Percentiles rank a stretch among this genome's conserved stretches.
These are phyloP conservation scores for Dusona sp. DNA, from an alignment of 2,888 invertebrate genomes.

Conservation along the genomic window DNA sequence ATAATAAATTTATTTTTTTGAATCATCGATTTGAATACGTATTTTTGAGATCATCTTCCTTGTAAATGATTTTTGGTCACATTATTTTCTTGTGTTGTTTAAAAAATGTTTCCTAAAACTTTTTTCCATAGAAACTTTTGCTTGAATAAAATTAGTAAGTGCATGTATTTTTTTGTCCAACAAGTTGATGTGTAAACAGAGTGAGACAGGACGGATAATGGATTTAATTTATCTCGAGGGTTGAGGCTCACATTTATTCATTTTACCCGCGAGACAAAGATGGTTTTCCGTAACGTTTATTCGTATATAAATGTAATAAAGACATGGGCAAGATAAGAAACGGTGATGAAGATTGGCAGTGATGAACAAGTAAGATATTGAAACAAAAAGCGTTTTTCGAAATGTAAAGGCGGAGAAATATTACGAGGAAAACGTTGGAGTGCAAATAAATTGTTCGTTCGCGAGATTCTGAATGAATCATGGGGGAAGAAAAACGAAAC, in stretches of 20 bases:
- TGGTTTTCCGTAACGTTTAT: neutral
- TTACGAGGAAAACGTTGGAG: constrained; percentile 14
- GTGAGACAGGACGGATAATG: constrained; percentile 9
- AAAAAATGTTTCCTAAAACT: neutral
- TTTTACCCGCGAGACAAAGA: neutral
- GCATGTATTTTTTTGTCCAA: neutral
- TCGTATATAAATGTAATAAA: constrained; percentile 21
- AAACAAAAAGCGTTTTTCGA: neutral
- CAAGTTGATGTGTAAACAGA: neutral
- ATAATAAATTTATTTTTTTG: no score
- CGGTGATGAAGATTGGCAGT: constrained; percentile 36
- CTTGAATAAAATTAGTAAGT: neutral
- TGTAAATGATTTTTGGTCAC: neutral
- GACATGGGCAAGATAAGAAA: constrained; percentile 5
- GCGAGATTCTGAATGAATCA: neutral
- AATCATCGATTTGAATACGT: no score
- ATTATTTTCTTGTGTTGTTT: neutral
- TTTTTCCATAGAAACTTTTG: neutral
- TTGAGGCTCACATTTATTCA: constrained; percentile 1
- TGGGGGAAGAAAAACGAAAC: neutral
- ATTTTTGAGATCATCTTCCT: neutral
- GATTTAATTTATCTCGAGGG: constrained; percentile 23
- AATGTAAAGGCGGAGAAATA: constrained; percentile 4
- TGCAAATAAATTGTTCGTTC: constrained; percentile 51
- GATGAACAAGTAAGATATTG: constrained; percentile 10